A percentile compares a stretch with the other conserved stretches of the same genome.
These are phyloP conservation scores for Ceratotherium simum DNA, from an alignment of 2,113 vertebrate species.

Conservation along the genomic window DNA sequence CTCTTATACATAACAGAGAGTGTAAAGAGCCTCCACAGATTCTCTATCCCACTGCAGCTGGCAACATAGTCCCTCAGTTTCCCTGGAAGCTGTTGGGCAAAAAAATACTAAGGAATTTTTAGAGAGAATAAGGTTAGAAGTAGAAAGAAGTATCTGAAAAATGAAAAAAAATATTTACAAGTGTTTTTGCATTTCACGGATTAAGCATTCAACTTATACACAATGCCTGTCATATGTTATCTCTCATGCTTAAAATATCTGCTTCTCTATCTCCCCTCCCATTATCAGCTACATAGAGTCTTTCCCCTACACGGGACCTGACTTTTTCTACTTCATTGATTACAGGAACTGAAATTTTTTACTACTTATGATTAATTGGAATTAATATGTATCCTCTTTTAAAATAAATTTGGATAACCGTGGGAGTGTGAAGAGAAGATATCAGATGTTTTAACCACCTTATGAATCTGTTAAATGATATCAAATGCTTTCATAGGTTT, in stretches of 20 bases:
- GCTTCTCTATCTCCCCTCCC: background rate
- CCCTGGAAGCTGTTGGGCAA: background rate
- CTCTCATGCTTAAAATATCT: background rate
- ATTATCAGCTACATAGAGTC: background rate
- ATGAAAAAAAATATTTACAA: background rate
- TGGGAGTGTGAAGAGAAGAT: background rate
- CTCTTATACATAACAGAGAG: background rate
- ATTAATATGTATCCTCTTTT: background rate
- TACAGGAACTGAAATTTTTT: background rate
- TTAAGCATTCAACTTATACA: background rate
- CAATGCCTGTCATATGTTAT: background rate
- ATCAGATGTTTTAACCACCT: background rate
- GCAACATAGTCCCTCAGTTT: background rate
- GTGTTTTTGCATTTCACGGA: background rate
- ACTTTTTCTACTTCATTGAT: background rate
- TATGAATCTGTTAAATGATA: background rate
- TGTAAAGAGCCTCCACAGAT: background rate
- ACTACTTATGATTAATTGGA: background rate
- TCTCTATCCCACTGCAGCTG: background rate
- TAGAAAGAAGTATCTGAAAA: background rate
- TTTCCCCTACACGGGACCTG: background rate
- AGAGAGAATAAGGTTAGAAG: background rate
- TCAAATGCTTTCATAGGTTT: background rate
- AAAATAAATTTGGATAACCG: background rate
- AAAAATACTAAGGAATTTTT: background rate